Conservation (phyloP, 2,888 invertebrate species). For the Digitonthophagus gazella region DNA sequence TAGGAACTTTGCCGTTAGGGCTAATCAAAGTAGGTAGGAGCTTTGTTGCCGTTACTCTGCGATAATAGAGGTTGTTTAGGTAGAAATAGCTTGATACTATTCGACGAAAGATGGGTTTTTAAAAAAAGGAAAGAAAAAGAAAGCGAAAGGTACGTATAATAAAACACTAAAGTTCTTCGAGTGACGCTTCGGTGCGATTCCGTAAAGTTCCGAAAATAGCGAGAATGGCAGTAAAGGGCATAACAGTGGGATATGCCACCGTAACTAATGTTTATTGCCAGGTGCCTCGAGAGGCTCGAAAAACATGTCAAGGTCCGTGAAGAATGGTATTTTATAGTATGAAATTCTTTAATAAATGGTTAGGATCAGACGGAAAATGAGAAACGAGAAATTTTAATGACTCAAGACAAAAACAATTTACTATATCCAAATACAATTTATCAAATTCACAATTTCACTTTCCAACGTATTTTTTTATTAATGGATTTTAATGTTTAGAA, state of each 20-base stretch:
- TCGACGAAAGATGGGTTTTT: too few relatives aligned
- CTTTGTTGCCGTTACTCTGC: neutral
- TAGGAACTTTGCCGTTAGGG: neutral
- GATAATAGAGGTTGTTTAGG: neutral
- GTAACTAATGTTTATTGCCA: neutral
- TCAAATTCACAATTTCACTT: too few relatives aligned
- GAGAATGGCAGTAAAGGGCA: neutral
- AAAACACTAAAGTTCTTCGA: neutral
- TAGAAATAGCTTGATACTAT: too few relatives aligned
- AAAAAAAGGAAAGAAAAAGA: neutral
- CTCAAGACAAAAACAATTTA: too few relatives aligned
- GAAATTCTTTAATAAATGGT: neutral
- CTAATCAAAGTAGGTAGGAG: neutral
- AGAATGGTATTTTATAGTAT: neutral
- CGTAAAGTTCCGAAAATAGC: conserved; percentile 11
- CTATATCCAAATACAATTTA: too few relatives aligned
- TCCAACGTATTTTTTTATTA: too few relatives aligned
- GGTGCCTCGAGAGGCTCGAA: neutral
- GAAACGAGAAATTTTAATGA: neutral
- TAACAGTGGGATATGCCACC: neutral
- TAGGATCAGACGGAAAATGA: neutral
- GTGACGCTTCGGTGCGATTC: neutral
- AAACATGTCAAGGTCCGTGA: neutral
- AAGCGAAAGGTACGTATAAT: neutral
- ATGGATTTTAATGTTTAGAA: too few relatives aligned